Percentiles rank a stretch among this genome's conserved stretches.
phyloP scores from a whole-genome alignment of 2,888 invertebrate genomes.

The Apantesis nais region DNA sequence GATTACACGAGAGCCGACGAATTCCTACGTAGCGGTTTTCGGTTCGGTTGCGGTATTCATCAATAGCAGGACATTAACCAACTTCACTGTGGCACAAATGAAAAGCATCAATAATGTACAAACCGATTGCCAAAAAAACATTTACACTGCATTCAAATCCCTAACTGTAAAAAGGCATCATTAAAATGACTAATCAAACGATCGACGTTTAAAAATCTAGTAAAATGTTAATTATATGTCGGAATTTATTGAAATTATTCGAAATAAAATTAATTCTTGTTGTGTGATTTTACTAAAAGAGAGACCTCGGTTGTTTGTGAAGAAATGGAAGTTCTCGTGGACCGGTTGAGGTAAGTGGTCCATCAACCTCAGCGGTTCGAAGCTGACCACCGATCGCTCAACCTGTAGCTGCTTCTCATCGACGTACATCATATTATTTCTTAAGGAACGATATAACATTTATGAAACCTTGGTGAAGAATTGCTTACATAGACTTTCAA shows the following conservation, averaged over 20 bases:
- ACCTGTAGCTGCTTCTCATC: constrained; percentile 17
- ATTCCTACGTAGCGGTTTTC: constrained; percentile 67
- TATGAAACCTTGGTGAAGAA: background rate
- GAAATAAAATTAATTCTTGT: constrained; percentile 73
- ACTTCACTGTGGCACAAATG: constrained; percentile 60
- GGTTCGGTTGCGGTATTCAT: constrained; percentile 51
- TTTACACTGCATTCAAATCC: constrained; percentile 75
- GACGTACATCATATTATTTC: background rate
- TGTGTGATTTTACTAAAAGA: constrained; percentile 65
- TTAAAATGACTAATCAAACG: constrained; percentile 81
- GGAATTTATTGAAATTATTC: constrained; percentile 77
- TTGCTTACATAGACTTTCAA: too few relatives aligned
- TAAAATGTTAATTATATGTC: constrained; percentile 77
- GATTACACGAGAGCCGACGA: constrained; percentile 76
- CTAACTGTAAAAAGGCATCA: constrained; percentile 77
- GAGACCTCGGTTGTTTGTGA: constrained; percentile 61
- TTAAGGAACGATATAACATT: background rate
- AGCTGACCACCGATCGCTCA: constrained; percentile 28
- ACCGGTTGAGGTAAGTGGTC: constrained; percentile 71
- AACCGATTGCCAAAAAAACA: constrained; percentile 70
- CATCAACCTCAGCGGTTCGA: constrained; percentile 57
- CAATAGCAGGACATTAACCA: constrained; percentile 65
- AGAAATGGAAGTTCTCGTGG: constrained; percentile 65
- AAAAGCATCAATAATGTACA: constrained; percentile 67
- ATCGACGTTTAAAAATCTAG: constrained; percentile 77